Base-by-base conservation (phyloP, 2,888 invertebrate species). In the Drosophila aldrichi region DNA sequence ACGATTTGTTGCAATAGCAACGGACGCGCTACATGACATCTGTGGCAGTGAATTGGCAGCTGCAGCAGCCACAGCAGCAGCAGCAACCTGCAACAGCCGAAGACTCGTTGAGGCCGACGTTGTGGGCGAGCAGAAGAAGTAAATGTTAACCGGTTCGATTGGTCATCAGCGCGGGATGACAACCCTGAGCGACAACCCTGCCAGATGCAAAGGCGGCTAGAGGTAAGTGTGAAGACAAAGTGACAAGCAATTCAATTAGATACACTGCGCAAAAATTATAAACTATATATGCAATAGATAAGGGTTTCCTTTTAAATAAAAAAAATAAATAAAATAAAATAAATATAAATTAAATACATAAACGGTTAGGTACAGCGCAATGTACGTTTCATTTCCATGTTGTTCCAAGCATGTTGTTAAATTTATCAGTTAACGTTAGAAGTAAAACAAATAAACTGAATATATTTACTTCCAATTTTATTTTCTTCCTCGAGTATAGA, bases 1-100 rank as follows among this genome's bases (percentile, higher is more conserved):
- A 68, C 68, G 61, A 49, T 44, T 64, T 78, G 84, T 81, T 81
- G 90, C 87, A 86, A 90, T 82, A 77, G 81, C 80, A 88, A 84
- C 85, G 84, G 83, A 83, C 89, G 89, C 81, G 80, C 67, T 55
- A 88, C 90, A 89, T 91, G 90, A 90, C 91, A 91, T 82, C 81
- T 91, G 81, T 89, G 90, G 89, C 90, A 88, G 61, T 60, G 67
- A 88, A 86, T 83, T 86, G 85, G 87, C 85, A 86, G 81, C 72
- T 75, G 81, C 77, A 72, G 63, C 79, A 63, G 25, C 69, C 16
- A 22, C 44, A 44, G 16, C 22, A 16, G 54, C 69, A 22, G 44
- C 44, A 29, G 74, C 81, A 79, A 64, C 70, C 68, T 82, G 74
- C 77, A 70, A 4, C 32, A 49, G 32, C 54, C 75, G 58, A 67